phyloP scores from a whole-genome alignment of 2,113 vertebrate genomes.

The Tenebrosternarchus preto region DNA sequence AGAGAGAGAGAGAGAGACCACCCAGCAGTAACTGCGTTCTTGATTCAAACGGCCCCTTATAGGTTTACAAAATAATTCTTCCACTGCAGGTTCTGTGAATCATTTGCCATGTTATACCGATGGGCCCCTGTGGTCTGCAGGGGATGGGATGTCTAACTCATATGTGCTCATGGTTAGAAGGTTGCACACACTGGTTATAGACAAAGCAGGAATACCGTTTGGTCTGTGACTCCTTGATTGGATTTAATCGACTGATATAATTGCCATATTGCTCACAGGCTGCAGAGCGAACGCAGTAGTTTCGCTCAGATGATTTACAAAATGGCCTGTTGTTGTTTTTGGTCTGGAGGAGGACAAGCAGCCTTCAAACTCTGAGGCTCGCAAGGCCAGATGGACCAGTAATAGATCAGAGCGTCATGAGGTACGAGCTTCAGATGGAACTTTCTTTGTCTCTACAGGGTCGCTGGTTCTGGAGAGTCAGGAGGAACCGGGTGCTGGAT shows the following conservation, averaged over 20 bases:
- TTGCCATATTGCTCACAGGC: background rate
- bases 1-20: slow-evolving; percentile 40
- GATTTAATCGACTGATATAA: background rate
- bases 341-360: slow-evolving; percentile 21
- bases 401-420: background rate
- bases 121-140: background rate
- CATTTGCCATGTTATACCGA: background rate
- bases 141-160: background rate
- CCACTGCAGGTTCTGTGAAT: background rate
- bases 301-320: background rate
- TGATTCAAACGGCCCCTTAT: slow-evolving; percentile 1
- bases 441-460: slow-evolving; percentile 72
- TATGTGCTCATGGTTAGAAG: background rate
- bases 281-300: background rate
- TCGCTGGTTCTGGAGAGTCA: slow-evolving; percentile 96
- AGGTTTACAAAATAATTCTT: slow-evolving; percentile 16
- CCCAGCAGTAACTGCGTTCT: slow-evolving; percentile 14
- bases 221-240: background rate
- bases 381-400: background rate
- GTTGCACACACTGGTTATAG: background rate
- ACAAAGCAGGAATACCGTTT: too few species aligned
- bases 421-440: background rate
- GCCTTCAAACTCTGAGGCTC: background rate
- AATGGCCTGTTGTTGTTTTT: slow-evolving; percentile 1
- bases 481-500: slow-evolving; percentile 91